Evolutionary conservation across 2,797 vertebrate species (phyloP).

Genomic region (Cryptoblepharus egeriae): DNA sequence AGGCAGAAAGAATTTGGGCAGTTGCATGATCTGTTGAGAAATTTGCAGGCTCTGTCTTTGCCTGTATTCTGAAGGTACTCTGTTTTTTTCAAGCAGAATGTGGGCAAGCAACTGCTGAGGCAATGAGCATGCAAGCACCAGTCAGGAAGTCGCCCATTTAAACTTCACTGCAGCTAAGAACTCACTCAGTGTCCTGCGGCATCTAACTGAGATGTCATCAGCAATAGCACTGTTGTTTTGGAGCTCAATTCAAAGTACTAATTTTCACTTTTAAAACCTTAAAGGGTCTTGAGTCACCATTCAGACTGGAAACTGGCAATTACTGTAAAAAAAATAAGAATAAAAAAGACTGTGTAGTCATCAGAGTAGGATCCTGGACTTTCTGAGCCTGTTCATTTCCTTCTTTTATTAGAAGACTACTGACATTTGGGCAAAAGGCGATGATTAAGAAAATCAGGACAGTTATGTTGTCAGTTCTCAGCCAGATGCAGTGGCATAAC

Average conservation of each 20-base stretch:
- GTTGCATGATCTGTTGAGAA: constrained; percentile 5
- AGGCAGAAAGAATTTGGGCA: not conserved
- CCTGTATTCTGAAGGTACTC: not conserved
- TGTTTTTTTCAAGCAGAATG: constrained; percentile 1
- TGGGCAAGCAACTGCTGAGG: not conserved
- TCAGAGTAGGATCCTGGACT: no score
- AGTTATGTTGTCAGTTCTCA: not conserved
- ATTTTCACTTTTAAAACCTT: not conserved
- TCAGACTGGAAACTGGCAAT: no score
- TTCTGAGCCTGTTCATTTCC: no score
- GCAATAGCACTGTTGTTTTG: no score
- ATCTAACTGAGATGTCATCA: no score
- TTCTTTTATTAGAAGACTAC: not conserved
- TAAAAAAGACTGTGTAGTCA: no score
- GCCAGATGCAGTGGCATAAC: no score
- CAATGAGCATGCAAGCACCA: not conserved
- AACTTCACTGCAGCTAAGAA: not conserved
- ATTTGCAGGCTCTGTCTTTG: no score
- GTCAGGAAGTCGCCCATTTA: not conserved
- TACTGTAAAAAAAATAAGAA: no score
- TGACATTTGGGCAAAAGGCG: not conserved
- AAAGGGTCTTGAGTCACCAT: no score
- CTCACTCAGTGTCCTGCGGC: not conserved
- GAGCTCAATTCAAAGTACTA: no score
- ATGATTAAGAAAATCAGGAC: not conserved